Conservation (phyloP, 2,113 vertebrate genomes). For the Ochotona curzoniae region DNA sequence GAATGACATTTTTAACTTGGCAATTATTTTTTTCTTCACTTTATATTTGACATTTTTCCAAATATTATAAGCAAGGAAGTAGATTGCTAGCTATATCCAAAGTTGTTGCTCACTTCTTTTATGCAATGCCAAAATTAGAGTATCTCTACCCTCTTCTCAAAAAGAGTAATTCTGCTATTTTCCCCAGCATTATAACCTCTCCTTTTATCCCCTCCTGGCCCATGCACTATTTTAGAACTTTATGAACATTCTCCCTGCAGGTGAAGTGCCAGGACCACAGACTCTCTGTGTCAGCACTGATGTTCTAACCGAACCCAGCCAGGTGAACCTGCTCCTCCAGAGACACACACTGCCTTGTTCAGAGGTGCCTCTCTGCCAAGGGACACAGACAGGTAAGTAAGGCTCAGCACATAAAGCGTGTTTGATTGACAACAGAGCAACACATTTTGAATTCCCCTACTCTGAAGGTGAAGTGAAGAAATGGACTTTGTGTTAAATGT, state of each 20-base stretch:
- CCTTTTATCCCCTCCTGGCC: neutral
- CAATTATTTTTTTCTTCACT: neutral
- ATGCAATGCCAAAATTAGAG: neutral
- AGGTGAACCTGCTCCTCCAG: neutral
- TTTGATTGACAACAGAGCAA: slow-evolving; percentile 65
- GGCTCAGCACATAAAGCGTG: slow-evolving; percentile 46
- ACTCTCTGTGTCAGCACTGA: neutral
- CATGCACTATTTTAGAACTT: neutral
- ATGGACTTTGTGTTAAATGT: slow-evolving; percentile 31
- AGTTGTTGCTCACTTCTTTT: neutral
- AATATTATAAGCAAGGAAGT: neutral
- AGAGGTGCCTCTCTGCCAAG: neutral
- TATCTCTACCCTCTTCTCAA: neutral
- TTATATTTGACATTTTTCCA: neutral
- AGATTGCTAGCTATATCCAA: neutral
- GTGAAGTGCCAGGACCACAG: neutral
- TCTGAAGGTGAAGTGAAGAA: slow-evolving; percentile 36
- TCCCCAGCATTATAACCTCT: neutral
- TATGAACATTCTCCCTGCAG: neutral
- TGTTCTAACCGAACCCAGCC: rapidly evolving
- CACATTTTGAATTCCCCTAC: slow-evolving; percentile 42
- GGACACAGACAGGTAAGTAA: neutral
- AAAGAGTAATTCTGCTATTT: neutral
- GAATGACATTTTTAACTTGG: neutral
- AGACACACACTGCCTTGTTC: neutral